Base-by-base conservation (phyloP, 2,888 invertebrate genomes). In the Parnassius apollo region DNA sequence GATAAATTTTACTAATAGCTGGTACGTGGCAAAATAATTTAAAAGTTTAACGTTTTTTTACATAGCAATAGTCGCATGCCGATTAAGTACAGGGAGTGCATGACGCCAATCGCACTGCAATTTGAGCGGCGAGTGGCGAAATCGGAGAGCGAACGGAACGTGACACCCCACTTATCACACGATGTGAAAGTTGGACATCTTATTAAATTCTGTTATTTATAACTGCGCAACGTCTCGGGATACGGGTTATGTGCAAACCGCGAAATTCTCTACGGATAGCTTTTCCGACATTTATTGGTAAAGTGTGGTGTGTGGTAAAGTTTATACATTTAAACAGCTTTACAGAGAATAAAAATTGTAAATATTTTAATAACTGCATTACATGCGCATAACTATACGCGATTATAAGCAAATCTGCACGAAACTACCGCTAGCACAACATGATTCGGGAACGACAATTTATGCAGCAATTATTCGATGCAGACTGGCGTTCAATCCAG, bases 401-500 rank as follows among this genome's bases (percentile, higher is more conserved):
- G 35, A 44, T 35, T 13, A 12, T 57, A 62, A 49, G 44, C 62
- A 66, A 64, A 65, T 64, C 56, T 42, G 60, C 58, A 67, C 61
- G 66, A 66, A 69, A 68, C 69, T 62, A 66, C 74, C 76, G 73
- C 69, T 71, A 68, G 78, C 71, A 85, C 83, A 83, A 87, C 83
- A 83, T 83, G 85, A 81, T 82, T 74, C 75, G 81, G 77, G 76
- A 77, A 77, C 84, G 80, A 83, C 78, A 85, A 87, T 86, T 87
- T 88, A 88, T 88, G 81, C 87, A 83, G 88, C 87, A 87, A 87
- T 88, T 86, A 88, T 78, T 83, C 82, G 83, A 78, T 82, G 86
- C 83, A 82, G 78, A 77, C 81, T 81, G 77, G 75, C 85, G 81
- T 85, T 86, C 85, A 80, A 89, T 88, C 82, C 84, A 82, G 88